Evolutionary conservation across 2,113 vertebrate species (phyloP).

Genomic region (Neodon shergylaensis): DNA sequence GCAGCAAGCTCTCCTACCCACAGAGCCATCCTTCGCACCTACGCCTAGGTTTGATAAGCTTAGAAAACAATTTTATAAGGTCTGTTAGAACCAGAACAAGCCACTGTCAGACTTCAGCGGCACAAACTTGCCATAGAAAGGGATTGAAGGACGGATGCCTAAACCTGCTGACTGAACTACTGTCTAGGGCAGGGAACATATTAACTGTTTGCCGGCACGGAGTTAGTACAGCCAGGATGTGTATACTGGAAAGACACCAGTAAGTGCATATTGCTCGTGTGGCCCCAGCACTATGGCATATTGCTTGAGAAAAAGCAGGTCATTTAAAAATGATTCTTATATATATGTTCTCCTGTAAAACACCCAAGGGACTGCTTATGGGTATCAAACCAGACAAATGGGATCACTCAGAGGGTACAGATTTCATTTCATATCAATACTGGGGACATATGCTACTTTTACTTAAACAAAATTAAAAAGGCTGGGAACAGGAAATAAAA

Average conservation of each 20-base stretch:
- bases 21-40: not conserved
- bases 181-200: not conserved
- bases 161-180: not conserved
- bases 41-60: not conserved
- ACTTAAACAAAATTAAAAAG: not conserved
- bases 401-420: not conserved
- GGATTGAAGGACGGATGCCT: not conserved
- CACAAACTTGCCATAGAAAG: not conserved
- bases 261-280: not conserved
- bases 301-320: not conserved
- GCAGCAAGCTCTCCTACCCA: not conserved
- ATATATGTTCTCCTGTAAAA: not conserved
- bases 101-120: not conserved
- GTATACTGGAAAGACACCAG: not conserved
- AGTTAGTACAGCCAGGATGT: not conserved
- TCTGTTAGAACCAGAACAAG: not conserved
- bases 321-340: not conserved
- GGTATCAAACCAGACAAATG: not conserved
- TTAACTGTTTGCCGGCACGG: not conserved
- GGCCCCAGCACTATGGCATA: not conserved
- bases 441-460: not conserved
- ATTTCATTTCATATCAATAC: not conserved
- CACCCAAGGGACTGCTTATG: not conserved
- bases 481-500: not conserved
- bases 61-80: not conserved